A percentile compares a stretch with the other conserved stretches of the same genome.
phyloP scores from a whole-genome alignment of 2,113 vertebrate species.

The Trichomycterus rosablanca region DNA sequence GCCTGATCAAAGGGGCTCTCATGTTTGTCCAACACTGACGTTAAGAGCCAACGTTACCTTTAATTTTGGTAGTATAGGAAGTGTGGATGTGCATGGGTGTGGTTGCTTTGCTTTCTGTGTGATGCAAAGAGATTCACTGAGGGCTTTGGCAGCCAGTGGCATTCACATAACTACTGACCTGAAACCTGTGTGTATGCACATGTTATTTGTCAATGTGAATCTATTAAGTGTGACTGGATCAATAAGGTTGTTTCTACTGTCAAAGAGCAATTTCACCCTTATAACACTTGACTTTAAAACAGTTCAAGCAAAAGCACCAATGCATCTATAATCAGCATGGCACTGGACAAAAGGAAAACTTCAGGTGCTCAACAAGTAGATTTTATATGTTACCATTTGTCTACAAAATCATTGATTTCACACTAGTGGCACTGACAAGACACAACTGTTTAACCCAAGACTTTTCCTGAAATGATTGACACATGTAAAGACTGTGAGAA shows the following conservation, averaged over 20 bases:
- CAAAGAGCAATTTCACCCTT: too few relatives aligned
- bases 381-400: constrained; percentile 28
- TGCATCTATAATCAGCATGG: too few relatives aligned
- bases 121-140: constrained; percentile 25
- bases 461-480: constrained; percentile 34
- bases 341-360: too few relatives aligned
- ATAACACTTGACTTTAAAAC: too few relatives aligned
- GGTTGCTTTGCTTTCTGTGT: background rate
- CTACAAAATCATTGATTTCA: constrained; percentile 30
- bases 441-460: constrained; percentile 43
- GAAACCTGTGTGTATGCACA: constrained; percentile 2
- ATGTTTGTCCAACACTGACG: constrained; percentile 48
- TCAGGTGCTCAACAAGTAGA: constrained; percentile 2
- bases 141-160: constrained; percentile 18
- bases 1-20: constrained; percentile 46
- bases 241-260: too few relatives aligned
- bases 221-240: too few relatives aligned
- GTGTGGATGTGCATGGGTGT: constrained; percentile 13
- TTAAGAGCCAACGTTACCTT: constrained; percentile 40
- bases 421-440: constrained; percentile 20
- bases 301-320: too few relatives aligned
- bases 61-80: constrained; percentile 39
- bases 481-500: constrained; percentile 41
- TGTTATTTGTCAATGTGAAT: background rate
- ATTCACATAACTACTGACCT: constrained; percentile 20